A percentile compares a stretch with the other conserved stretches of the same genome.
These are phyloP conservation scores for Rana temporaria DNA, from an alignment of 2,113 vertebrate species.

Conservation along the genomic window DNA sequence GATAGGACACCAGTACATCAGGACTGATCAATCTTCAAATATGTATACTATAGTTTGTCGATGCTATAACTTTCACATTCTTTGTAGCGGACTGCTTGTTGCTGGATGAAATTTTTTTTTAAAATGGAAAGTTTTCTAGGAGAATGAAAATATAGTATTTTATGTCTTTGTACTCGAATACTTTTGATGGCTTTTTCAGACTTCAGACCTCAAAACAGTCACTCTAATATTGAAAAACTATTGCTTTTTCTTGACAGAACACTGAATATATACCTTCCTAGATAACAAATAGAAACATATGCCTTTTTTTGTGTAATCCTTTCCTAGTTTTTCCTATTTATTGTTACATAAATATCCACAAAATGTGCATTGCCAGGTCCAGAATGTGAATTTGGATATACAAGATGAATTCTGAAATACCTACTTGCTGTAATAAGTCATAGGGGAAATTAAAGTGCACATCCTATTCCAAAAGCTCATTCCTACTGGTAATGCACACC, in stretches of 20 bases:
- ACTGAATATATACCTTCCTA: constrained; percentile 3
- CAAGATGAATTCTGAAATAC: constrained; percentile 28
- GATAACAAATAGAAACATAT: constrained; percentile 32
- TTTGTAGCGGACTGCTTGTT: background rate
- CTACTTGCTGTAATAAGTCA: constrained; percentile 34
- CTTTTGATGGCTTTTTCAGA: background rate
- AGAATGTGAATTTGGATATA: background rate
- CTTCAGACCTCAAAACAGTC: background rate
- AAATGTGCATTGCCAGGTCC: constrained; percentile 21
- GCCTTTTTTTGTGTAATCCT: constrained; percentile 22
- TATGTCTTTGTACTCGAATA: constrained; percentile 1
- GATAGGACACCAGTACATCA: too few relatives aligned
- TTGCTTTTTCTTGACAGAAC: constrained; percentile 17
- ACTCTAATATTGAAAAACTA: constrained; percentile 21
- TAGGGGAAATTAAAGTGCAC: constrained; percentile 19
- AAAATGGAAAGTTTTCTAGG: background rate
- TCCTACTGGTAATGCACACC: constrained; percentile 22
- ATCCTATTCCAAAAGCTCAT: constrained; percentile 15
- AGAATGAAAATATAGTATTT: background rate
- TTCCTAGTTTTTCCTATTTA: constrained; percentile 35
- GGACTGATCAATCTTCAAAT: too few relatives aligned
- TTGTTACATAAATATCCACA: constrained; percentile 48
- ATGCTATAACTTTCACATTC: background rate
- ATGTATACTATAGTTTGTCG: too few relatives aligned
- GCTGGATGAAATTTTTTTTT: too few relatives aligned